These are phyloP conservation scores for Marasmarcha lunaedactyla DNA, from an alignment of 2,888 invertebrate species.

Conservation along the genomic window DNA sequence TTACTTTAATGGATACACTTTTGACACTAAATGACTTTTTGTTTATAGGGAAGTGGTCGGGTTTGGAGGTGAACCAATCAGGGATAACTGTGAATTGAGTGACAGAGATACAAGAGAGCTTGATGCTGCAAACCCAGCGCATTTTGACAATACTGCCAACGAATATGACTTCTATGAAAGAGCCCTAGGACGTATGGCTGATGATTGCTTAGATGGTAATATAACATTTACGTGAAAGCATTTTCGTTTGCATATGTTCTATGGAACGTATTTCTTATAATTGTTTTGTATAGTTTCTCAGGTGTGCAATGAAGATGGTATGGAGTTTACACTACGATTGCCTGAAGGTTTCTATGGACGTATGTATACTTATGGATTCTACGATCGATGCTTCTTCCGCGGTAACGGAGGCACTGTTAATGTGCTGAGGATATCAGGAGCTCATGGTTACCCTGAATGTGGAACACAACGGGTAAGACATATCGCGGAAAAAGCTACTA, in stretches of 20 bases:
- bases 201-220: constrained; percentile 87
- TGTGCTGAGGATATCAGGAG: constrained; percentile 86
- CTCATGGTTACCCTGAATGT: constrained; percentile 94
- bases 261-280: background rate
- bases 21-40: no score
- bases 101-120: constrained; percentile 87
- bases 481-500: background rate
- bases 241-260: background rate
- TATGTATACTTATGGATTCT: constrained; percentile 92
- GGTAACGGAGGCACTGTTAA: constrained; percentile 90
- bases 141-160: constrained; percentile 85
- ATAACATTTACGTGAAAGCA: background rate
- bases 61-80: constrained; percentile 67
- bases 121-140: constrained; percentile 86
- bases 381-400: constrained; percentile 90
- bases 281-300: constrained; percentile 78
- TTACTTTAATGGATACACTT: no score
- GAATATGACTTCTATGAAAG: constrained; percentile 87
- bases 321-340: constrained; percentile 91
- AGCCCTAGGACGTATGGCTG: constrained; percentile 77
- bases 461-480: constrained; percentile 83
- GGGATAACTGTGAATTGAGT: constrained; percentile 91
- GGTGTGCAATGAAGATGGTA: constrained; percentile 92
- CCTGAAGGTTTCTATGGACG: constrained; percentile 91
- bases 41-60: constrained; percentile 64